A percentile compares a stretch with the other conserved stretches of the same genome.
Evolutionary conservation across 64 coral and sea anemone species (phyloP).

Genomic region (Stichodactyla helianthus): DNA sequence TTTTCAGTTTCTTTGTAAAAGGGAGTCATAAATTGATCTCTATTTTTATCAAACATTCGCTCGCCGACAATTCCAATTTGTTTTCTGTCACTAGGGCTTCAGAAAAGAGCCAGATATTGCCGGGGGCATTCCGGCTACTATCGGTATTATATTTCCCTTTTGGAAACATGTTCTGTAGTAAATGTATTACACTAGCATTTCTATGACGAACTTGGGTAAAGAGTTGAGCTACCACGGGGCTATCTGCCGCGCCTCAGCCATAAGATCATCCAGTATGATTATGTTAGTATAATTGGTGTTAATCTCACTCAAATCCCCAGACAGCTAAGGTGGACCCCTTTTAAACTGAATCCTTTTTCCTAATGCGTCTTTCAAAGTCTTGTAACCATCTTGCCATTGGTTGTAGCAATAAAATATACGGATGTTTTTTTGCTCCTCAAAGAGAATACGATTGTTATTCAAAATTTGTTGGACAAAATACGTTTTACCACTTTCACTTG

Average conservation of each 20-base stretch:
- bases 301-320: background rate
- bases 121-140: slow-evolving; percentile 21
- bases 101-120: slow-evolving; percentile 1
- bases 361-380: background rate
- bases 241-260: too few relatives aligned
- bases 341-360: background rate
- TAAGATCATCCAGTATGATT: too few relatives aligned
- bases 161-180: background rate
- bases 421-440: background rate
- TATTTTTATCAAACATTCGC: slow-evolving; percentile 29
- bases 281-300: background rate
- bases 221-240: too few relatives aligned
- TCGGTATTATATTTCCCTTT: slow-evolving; percentile 18
- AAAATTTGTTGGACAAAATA: background rate
- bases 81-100: background rate
- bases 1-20: background rate
- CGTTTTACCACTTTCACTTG: background rate
- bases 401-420: background rate
- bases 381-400: background rate
- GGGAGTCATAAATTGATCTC: slow-evolving; percentile 16
- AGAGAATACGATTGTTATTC: background rate
- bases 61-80: slow-evolving; percentile 18
- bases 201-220: too few relatives aligned
- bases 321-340: background rate
- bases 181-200: background rate